Evolutionary conservation across 2,113 vertebrate genomes (phyloP).

Genomic region (Phrynosoma blainvillii): DNA sequence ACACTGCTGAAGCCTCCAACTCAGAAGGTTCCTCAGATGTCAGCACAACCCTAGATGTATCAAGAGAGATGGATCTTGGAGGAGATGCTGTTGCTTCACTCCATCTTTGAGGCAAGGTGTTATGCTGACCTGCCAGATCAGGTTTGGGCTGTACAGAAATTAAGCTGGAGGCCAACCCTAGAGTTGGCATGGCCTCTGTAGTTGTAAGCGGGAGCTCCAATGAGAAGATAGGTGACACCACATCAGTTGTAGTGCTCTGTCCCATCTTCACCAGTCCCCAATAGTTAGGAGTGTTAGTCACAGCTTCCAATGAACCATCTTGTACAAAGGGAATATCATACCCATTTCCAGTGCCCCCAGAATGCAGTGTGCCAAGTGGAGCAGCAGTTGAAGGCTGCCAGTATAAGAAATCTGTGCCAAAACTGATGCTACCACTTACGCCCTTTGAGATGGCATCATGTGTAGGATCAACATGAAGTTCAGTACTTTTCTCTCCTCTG

Average conservation of each 20-base stretch:
- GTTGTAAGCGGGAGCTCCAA: rapidly evolving
- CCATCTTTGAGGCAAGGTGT: neutral
- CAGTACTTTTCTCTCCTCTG: neutral
- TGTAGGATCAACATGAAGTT: neutral
- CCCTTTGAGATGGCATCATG: neutral
- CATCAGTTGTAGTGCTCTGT: neutral
- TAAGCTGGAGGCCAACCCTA: rapidly evolving
- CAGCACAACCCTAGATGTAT: neutral
- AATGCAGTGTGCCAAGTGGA: rapidly evolving
- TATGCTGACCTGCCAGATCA: neutral
- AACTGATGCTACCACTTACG: rapidly evolving
- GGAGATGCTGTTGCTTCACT: neutral
- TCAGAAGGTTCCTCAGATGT: neutral
- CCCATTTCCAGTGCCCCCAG: rapidly evolving
- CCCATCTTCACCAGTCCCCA: rapidly evolving
- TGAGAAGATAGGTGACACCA: neutral
- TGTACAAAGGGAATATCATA: neutral
- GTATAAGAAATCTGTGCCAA: rapidly evolving
- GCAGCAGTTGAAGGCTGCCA: neutral
- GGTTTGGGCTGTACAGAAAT: neutral
- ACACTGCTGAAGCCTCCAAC: neutral
- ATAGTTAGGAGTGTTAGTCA: neutral
- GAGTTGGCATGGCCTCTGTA: neutral
- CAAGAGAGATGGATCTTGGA: neutral
- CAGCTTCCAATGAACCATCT: neutral